Base-by-base conservation (phyloP, 2,113 vertebrate genomes). In the Gymnogyps californianus region DNA sequence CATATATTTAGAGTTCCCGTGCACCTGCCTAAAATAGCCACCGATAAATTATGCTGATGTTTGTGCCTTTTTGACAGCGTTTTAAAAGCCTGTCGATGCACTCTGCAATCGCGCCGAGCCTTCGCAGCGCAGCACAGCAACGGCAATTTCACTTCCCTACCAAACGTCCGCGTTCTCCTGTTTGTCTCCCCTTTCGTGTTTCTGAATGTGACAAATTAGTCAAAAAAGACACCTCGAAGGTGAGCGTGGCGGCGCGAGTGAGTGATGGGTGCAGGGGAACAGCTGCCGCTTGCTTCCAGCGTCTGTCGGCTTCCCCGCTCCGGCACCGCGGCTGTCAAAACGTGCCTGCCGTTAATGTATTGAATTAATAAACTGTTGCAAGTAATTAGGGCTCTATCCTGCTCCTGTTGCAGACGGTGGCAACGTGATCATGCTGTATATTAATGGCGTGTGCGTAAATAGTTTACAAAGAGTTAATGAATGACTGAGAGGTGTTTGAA, bases 11-110 rank as follows among this genome's bases (percentile, higher is more conserved):
- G 96, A 94, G 94, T 93, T 97, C 91, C 95, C 87, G 51, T 96
- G 95, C 96, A 96, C 96, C 97, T 97, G 95, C 94, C 95, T 88
- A 95, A 97, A 97, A 96, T 96, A 97, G 95, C 91, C 78, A 17
- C 89, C 9, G 58, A 96, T 96, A 96, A 97, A 96, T 94, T 88
- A 93, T 94, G 93, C 95, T 91, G 95, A 80, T 94, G 84, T 90
- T 96, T 94, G 91, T 96, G 91, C 94, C 94, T 90, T 83, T 79
- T 29, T 74, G 96, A 72, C 91, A 67, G 62, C 24, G 2, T 40
- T 94, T 74, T 38, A 32, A 54, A 47, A 78, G 95, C 69, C 87
- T 83, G 86, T 11, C 28, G 13, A 36, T 65, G 91, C 83, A 2
- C 92, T 47, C 65, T 13, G 57, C 69, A 19, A 13, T 47, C 54